Evolutionary conservation across 2,888 invertebrate genomes (phyloP).

Genomic region (Aelia acuminata): DNA sequence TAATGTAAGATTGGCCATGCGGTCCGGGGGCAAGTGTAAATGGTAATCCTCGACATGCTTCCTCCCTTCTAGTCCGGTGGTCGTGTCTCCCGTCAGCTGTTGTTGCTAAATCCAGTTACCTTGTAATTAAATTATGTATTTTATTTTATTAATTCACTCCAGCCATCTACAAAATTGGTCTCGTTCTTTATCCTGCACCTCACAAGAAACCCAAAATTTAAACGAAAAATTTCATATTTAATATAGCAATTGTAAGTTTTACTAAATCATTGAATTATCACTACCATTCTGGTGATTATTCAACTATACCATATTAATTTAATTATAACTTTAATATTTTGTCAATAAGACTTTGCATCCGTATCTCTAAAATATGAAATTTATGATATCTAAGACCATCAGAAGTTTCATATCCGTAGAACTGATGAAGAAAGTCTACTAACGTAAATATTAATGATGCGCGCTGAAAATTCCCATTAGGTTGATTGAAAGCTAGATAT

Average conservation of each 20-base stretch:
- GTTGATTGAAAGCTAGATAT: background rate
- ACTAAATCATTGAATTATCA: background rate
- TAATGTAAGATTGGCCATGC: conserved; percentile 16
- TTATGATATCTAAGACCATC: background rate
- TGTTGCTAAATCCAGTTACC: background rate
- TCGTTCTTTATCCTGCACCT: background rate
- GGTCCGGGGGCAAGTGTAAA: background rate
- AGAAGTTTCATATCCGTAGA: background rate
- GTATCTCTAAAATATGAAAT: background rate
- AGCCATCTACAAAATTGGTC: too few relatives aligned
- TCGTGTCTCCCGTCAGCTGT: background rate
- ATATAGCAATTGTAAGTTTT: background rate
- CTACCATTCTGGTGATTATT: background rate
- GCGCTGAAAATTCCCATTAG: background rate
- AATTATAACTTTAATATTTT: background rate
- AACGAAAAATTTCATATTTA: background rate
- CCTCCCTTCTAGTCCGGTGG: conserved; percentile 20
- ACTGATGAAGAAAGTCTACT: background rate
- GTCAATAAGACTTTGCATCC: background rate
- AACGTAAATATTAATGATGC: background rate
- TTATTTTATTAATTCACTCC: background rate
- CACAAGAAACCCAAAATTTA: too few relatives aligned
- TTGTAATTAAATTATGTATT: background rate
- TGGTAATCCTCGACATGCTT: background rate
- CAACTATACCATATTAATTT: background rate